phyloP scores from a whole-genome alignment of 92 coral and sea anemone genomes.

The Anthopleura xanthogrammica region DNA sequence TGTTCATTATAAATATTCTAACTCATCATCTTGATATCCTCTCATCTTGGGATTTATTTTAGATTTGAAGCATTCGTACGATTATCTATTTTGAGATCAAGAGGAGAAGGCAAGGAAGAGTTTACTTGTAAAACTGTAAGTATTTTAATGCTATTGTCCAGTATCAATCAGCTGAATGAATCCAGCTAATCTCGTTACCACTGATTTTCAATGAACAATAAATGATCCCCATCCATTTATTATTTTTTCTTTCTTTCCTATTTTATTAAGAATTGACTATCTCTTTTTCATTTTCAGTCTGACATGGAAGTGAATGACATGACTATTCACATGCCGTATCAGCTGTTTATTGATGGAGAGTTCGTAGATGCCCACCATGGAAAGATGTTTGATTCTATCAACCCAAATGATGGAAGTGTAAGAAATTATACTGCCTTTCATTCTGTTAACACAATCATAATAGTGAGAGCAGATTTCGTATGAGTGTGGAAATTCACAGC shows the following conservation, averaged over 20 bases:
- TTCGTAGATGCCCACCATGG: constrained; percentile 91
- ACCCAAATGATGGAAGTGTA: constrained; percentile 95
- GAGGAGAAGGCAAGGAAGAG: constrained; percentile 88
- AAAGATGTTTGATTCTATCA: constrained; percentile 80
- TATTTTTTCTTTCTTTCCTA: neutral
- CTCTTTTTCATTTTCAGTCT: constrained; percentile 24
- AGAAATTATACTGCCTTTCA: neutral
- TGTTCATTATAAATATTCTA: too few species aligned
- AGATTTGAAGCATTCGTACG: constrained; percentile 92
- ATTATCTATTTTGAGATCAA: constrained; percentile 70
- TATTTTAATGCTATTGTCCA: neutral
- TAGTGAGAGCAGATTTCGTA: too few species aligned
- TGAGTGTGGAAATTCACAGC: too few species aligned
- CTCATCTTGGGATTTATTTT: neutral
- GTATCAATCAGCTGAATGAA: neutral
- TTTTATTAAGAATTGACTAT: too few species aligned
- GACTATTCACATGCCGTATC: constrained; percentile 93
- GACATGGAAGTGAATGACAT: constrained; percentile 89
- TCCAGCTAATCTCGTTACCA: too few species aligned
- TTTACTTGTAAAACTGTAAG: constrained; percentile 94
- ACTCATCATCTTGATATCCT: neutral
- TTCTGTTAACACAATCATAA: neutral
- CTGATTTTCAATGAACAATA: too few species aligned
- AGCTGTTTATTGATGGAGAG: constrained; percentile 91
- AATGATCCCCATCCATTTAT: neutral